Evolutionary conservation across 2,797 vertebrate genomes (phyloP).

Genomic region (Muraenolepis orangiensis): DNA sequence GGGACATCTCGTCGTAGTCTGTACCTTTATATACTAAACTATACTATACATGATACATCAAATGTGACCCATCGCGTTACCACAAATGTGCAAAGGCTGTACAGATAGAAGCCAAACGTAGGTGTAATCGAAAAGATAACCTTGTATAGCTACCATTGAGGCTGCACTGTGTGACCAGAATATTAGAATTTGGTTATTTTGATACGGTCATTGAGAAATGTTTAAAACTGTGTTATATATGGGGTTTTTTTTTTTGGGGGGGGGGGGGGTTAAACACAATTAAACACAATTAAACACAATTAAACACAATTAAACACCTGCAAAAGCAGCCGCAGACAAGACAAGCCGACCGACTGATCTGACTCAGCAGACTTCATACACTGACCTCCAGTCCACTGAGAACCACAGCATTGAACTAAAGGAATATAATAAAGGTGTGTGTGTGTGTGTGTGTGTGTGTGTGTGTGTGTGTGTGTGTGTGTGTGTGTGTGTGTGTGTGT

Average conservation of each 20-base stretch:
- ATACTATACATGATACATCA: no score
- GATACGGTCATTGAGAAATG: background rate
- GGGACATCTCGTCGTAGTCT: no score
- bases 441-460: background rate
- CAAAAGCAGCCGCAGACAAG: background rate
- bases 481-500: constrained; percentile 1
- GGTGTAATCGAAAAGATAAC: background rate
- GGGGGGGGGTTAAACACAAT: background rate
- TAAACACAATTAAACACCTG: background rate
- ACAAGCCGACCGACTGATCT: constrained; percentile 4
- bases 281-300: background rate
- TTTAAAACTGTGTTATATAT: no score
- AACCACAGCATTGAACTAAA: constrained; percentile 3
- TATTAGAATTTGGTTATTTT: background rate
- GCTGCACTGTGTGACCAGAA: background rate
- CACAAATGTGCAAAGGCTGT: background rate
- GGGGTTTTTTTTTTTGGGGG: no score
- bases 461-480: background rate
- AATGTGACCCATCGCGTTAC: background rate
- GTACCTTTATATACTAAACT: no score
- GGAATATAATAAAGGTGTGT: background rate
- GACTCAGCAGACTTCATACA: constrained; percentile 18
- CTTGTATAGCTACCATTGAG: background rate
- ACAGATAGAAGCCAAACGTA: background rate
- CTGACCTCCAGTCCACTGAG: background rate